Percentiles rank a stretch among this genome's conserved stretches.
These are phyloP conservation scores for Halcyon smyrnensis DNA, from an alignment of 2,797 vertebrate genomes.

Conservation along the genomic window DNA sequence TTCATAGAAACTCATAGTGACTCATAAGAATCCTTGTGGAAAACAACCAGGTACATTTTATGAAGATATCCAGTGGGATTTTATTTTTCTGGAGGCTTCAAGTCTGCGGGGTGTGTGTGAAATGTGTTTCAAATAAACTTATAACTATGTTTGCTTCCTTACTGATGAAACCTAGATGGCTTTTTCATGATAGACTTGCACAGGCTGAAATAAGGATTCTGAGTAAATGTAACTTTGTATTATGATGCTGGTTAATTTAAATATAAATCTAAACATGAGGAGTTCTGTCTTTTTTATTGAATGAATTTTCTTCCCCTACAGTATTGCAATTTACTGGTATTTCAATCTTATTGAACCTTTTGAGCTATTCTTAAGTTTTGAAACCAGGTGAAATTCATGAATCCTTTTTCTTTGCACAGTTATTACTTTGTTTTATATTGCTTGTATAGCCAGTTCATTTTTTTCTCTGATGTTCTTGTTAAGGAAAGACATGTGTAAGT, in stretches of 20 bases:
- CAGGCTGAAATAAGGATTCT: not conserved
- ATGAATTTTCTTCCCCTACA: not conserved
- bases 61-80: not conserved
- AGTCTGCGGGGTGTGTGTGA: not conserved
- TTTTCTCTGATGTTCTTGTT: not conserved
- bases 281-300: not conserved
- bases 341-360: slow-evolving; percentile 6
- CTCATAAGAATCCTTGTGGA: not conserved
- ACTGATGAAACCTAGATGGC: not conserved
- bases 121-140: slow-evolving; percentile 3
- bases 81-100: slow-evolving; percentile 18
- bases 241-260: slow-evolving; percentile 5
- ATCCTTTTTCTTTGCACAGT: not conserved
- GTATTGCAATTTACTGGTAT: not conserved
- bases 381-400: not conserved
- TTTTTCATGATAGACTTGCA: not conserved
- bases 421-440: not conserved
- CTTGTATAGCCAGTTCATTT: not conserved
- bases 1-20: not conserved
- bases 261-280: slow-evolving; percentile 33
- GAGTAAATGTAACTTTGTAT: not conserved
- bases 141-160: not conserved
- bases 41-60: slow-evolving; percentile 20
- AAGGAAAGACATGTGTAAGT: not conserved
- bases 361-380: slow-evolving; percentile 2